Evolutionary conservation across 2,888 invertebrate genomes (phyloP), one percentile per base, ranked within the genome.

Genomic region (Drosophila colorata): DNA sequence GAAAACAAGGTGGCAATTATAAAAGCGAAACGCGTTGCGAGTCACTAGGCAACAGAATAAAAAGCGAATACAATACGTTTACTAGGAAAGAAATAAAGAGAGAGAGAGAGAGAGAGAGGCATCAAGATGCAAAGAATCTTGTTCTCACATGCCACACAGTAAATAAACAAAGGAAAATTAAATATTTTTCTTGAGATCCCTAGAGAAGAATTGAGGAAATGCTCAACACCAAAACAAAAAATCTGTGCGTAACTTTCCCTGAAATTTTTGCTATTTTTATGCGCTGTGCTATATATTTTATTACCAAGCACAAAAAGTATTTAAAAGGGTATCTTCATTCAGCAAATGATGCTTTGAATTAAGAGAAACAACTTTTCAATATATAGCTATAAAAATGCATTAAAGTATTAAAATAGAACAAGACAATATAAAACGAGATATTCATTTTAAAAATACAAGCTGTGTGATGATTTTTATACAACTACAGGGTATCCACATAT

Each of bases 1-100:
- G 83, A 83, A 83, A 74, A 86, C 88, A 83, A 82, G 86, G 74
- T 74, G 80, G 83, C 83, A 83, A 88, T 83, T 88, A 83, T 69
- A 76, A 74, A 78, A 79, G 79, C 75, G 76, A 78, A 78, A 73
- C 53, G 71, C 69, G 52, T 35, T 55, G 59, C 56, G 51, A 55
- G 49, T 38, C 37, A 68, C 55, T 67, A 59, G 49, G 11, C 43
- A 41, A 61, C 56, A 64, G 47, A 71, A 71, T 49, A n/a, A 57
- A 41, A 38, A 28, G 51, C 33, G 16, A 41, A 52, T 44, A 37
- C 20, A 41, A 47, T 41, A 55, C 28, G 1, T 51, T 28, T 47
- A 35, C 65, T 40, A 20, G 33, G 25, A 47, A 52, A 28, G 41
- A 43, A 25, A 16, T 9, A 47, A 33, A 18, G 38, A 51, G 53